Base-by-base conservation (phyloP, 2,113 vertebrate genomes). In the Pelodiscus sinensis region DNA sequence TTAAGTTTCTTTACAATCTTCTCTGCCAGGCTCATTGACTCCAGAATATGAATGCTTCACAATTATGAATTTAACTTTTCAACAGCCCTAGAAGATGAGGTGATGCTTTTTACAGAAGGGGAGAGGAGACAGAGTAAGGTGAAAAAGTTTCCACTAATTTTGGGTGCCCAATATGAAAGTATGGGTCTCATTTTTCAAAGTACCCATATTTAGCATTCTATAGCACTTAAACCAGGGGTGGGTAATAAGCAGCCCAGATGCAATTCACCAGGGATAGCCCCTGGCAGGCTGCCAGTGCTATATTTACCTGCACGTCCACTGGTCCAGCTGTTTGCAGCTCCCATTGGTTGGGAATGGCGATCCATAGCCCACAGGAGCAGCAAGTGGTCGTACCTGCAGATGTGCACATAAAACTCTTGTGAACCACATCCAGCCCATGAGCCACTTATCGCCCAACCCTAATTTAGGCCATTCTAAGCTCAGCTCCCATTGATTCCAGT, bases 81-180 rank as follows among this genome's bases (percentile, higher is more conserved):
- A 3, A 4, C 12, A 86, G 0, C 0, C 0, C 81, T 54, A 52
- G 0, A 2, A 56, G 56, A 71, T 65, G 50, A 54, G 44, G 82
- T 3, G 0, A 71, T 18, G 18, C 75, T 31, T 18, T 4, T 1
- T 54, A 29, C 56, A 52, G 86, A 81, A 44, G 73, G 60, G 55
- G 51, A 65, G 31, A 25, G 38, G 8, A 60, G 80, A 78, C 29
- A 24, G 0, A 0, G 54, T 54, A 31, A 8, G 0, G 0, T 51
- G 81, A 71, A 35, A 44, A 55, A 78, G 68, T 60, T 90, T 88
- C 78, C 86, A 90, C 13, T 78, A 56, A 54, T 56, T 2, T 71
- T 2, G 1, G 0, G 1, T 16, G 50, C 60, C n/a, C 50, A 4
- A 27, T 0, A 12, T 6, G n/a, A 80, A 81, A 86, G 11, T 0